phyloP scores from a whole-genome alignment of 2,888 invertebrate genomes.

The Lissocephala sabroskyi region DNA sequence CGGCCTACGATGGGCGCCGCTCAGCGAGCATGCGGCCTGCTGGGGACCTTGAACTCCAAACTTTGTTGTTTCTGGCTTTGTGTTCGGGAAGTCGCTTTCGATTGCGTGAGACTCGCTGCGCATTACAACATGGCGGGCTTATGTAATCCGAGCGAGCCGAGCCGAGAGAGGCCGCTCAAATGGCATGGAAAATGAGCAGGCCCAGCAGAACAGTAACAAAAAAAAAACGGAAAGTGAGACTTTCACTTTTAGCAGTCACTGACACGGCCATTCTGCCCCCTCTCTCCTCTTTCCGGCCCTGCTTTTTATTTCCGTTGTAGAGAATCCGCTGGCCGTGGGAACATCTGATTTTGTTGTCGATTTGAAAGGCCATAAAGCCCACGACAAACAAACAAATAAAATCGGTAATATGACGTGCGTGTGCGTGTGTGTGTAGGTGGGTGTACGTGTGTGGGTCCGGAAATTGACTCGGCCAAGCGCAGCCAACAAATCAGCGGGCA shows the following conservation, averaged over 20 bases:
- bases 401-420: no score
- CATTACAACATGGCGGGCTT: constrained; percentile 18
- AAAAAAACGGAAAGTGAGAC: no score
- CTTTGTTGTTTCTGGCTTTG: constrained; percentile 12
- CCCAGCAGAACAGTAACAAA: no score
- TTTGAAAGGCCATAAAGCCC: no score
- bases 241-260: constrained; percentile 65
- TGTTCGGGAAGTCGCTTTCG: constrained; percentile 15
- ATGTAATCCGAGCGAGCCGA: constrained; percentile 38
- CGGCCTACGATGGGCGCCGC: no score
- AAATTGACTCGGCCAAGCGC: neutral
- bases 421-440: neutral
- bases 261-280: constrained; percentile 15
- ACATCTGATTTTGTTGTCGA: neutral
- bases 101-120: constrained; percentile 21
- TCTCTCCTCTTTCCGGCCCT: neutral
- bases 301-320: neutral
- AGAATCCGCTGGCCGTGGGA: constrained; percentile 1
- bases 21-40: constrained; percentile 69
- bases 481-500: neutral
- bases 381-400: no score
- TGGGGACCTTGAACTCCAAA: constrained; percentile 70
- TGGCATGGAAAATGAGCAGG: constrained; percentile 46
- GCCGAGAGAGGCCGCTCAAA: constrained; percentile 26
- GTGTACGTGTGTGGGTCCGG: no score